Evolutionary conservation across 2,888 invertebrate genomes (phyloP).

Genomic region (Nebria brevicollis): DNA sequence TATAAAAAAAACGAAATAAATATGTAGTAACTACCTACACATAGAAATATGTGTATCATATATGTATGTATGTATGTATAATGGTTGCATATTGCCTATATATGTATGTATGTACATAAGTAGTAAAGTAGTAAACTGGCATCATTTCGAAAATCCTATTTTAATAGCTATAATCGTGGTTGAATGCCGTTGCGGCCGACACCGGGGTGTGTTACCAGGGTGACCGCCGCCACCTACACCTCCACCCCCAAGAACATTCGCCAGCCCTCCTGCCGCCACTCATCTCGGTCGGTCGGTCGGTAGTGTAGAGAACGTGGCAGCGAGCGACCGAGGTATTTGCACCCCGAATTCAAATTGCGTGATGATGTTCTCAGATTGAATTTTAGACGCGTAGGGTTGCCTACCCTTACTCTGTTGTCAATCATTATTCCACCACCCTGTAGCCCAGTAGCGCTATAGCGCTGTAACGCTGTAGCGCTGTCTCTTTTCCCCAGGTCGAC

Average conservation of each 20-base stretch:
- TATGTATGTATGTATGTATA: not conserved
- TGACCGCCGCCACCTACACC: conserved; percentile 56
- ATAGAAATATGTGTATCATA: too few species aligned
- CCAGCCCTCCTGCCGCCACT: not conserved
- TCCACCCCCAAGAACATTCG: conserved; percentile 49
- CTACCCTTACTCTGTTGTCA: conserved; percentile 41
- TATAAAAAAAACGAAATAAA: too few species aligned
- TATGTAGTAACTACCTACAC: too few species aligned
- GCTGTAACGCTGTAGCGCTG: not conserved
- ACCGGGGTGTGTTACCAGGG: conserved; percentile 57
- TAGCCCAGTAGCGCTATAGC: not conserved
- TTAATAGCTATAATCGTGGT: conserved; percentile 62
- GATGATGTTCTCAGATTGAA: conserved; percentile 13
- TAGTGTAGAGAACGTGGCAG: conserved; percentile 6
- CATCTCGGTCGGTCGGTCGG: not conserved
- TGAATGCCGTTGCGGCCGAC: conserved; percentile 58
- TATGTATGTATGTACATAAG: conserved; percentile 1
- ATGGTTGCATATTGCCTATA: not conserved
- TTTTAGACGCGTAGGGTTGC: conserved; percentile 15
- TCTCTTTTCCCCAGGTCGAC: conserved; percentile 2
- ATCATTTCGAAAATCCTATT: conserved; percentile 56
- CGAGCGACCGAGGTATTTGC: conserved; percentile 8
- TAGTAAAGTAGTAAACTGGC: conserved; percentile 11
- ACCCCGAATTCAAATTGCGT: conserved; percentile 7
- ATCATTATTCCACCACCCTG: not conserved